Conservation (phyloP, 2,797 vertebrate species). For the Diglossa cyanea region DNA sequence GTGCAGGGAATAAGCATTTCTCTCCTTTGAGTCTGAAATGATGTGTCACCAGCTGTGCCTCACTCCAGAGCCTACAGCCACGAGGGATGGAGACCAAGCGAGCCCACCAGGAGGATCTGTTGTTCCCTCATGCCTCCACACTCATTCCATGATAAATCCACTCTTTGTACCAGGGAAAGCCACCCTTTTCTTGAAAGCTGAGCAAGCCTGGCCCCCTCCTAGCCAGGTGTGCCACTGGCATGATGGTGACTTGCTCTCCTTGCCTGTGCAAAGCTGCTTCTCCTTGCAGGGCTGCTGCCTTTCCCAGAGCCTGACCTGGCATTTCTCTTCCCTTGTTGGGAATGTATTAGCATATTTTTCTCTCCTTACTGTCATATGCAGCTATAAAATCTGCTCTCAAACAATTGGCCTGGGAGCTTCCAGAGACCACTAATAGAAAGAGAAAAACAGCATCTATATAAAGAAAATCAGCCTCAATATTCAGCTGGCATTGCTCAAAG, state of each 20-base stretch:
- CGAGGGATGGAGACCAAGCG: neutral
- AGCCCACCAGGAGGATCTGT: neutral
- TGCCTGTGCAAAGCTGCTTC: neutral
- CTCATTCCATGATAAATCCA: neutral
- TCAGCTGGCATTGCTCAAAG: constrained; percentile 6
- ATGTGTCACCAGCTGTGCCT: neutral
- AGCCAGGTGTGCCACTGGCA: accelerated
- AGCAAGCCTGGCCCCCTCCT: neutral
- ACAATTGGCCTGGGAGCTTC: constrained; percentile 47
- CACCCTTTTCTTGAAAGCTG: accelerated
- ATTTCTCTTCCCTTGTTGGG: neutral
- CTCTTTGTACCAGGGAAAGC: neutral
- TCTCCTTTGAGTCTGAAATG: neutral
- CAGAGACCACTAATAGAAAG: neutral
- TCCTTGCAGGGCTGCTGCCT: neutral
- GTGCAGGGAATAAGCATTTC: neutral
- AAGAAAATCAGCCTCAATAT: constrained; percentile 27
- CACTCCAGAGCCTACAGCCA: neutral
- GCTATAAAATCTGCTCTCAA: constrained; percentile 26
- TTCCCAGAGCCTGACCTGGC: neutral
- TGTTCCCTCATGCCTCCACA: neutral
- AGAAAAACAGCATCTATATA: neutral
- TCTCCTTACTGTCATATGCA: constrained; percentile 23
- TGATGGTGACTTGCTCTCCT: neutral
- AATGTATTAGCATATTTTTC: constrained; percentile 31